phyloP scores from a whole-genome alignment of 1,140 invertebrate species.

The Drosophila bocki region DNA sequence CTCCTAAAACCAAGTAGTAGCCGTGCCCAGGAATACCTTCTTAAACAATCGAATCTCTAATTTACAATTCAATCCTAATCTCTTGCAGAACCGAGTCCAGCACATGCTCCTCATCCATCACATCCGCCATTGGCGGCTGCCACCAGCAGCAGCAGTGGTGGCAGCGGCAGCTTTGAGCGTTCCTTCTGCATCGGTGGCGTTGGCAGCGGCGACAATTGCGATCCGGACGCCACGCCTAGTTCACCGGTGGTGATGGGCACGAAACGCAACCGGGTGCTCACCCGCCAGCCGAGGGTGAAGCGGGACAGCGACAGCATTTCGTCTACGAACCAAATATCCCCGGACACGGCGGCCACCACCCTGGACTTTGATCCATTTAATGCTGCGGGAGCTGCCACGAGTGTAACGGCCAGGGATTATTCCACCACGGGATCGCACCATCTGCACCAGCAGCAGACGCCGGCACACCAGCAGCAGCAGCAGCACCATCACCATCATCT shows the following conservation, averaged over 20 bases:
- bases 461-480: conserved; percentile 44
- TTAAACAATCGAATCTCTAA: neutral
- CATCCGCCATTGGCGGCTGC: conserved; percentile 58
- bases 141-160: conserved; percentile 61
- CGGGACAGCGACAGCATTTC: conserved; percentile 86
- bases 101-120: conserved; percentile 54
- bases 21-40: neutral
- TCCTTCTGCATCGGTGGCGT: conserved; percentile 52
- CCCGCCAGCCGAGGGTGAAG: conserved; percentile 89
- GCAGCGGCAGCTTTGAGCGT: conserved; percentile 67
- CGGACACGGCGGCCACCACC: conserved; percentile 83
- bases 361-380: conserved; percentile 85
- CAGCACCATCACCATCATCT: conserved; percentile 53
- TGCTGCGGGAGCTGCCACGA: conserved; percentile 70
- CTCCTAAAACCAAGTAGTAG: neutral
- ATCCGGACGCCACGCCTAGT: conserved; percentile 48
- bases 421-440: conserved; percentile 66
- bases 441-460: conserved; percentile 47
- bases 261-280: conserved; percentile 87
- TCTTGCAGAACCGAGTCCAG: conserved; percentile 71
- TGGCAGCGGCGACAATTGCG: conserved; percentile 38
- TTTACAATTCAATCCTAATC: neutral
- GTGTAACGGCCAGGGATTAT: conserved; percentile 63
- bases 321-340: conserved; percentile 85
- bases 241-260: conserved; percentile 85